Evolutionary conservation across 2,113 vertebrate species (phyloP), one percentile per base, ranked within the genome.

Genomic region (Atractosteus spatula): DNA sequence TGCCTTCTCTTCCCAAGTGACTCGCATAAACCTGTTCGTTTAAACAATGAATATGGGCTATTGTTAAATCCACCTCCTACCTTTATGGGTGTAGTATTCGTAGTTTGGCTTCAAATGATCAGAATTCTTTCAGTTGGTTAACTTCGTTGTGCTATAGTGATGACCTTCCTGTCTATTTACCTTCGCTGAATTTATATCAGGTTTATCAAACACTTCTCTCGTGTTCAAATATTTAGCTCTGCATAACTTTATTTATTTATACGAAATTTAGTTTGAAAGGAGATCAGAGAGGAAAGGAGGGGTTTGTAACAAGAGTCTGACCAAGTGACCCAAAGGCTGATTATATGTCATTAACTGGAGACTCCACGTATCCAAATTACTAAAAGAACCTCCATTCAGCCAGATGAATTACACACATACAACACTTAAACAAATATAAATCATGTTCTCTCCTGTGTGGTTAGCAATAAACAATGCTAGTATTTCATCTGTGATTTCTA

Each of bases 281-380:
- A 93, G 92, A 96, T 95, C 93, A 95, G 92, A 94, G 90, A 79
- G 84, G 86, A 89, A 90, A 90, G 89, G 85, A 89, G 89, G 86
- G 86, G 89, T 85, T 89, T 93, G 92, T 93, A 93, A 93, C 89
- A 93, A 90, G 92, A 94, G 93, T 92, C 91, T 95, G 93, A 94
- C 94, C 94, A 89, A 94, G 88, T 94, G 94, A 96, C 94, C 94
- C 86, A 84, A 76, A 84, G 91, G 86, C 92, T 95, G 94, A 95
- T 96, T 96, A 95, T 94, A 89, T 93, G 92, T 95, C 94, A 96
- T 96, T 96, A 96, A 94, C 94, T 95, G 93, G 94, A 94, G 94
- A 90, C 94, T 95, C 59, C 85, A 84, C 85, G 82, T 92, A 93
- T 88, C 93, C 90, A 92, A 95, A 95, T 95, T 93, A 93, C 93